Base-by-base conservation (phyloP, 2,113 vertebrate genomes). In the Oryzias melastigma region DNA sequence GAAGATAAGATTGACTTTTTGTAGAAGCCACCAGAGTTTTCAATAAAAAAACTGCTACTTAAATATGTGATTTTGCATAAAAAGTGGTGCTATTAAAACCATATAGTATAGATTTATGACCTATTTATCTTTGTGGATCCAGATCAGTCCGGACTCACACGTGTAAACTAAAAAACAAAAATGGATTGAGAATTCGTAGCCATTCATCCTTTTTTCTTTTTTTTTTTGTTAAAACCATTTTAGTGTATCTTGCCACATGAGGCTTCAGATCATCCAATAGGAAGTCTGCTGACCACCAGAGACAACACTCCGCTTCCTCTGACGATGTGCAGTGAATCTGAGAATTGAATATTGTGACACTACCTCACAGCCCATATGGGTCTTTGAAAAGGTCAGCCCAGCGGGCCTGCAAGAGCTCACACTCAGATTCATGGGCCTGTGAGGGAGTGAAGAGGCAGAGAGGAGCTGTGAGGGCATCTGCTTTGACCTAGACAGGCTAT, bases 401-500 rank as follows among this genome's bases (percentile, higher is more conserved):
- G 45, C 52, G 47, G 43, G 52, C 61, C 58, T 40, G 42, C 47
- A 19, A 3, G 59, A 63, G 75, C 54, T 45, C 49, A 78, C 65
- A 58, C 56, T 57, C 48, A 0, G 14, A 75, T 40, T 62, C 46
- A 52, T 44, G 14, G 72, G 61, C 22, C 56, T 1, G 44, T 10
- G 51, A 77, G 48, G 57, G 62, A 77, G 62, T 41, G 52, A 44
- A 63, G 71, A 74, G 65, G 61, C 44, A 62, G 58, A 70, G 67
- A 62, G 63, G 62, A 75, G 62, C 68, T 82, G 71, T 0, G 43
- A 71, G 81, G 82, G 81, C 80, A 76, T 80, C 64, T 52, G 74
- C 77, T 82, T 82, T 88, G 85, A 89, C 85, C 87, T 79, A 75
- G 78, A 86, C 82, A 52, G 65, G 55, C 64, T 82, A 69, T 77